Percentiles rank a stretch among this genome's conserved stretches.
These are phyloP conservation scores for Struthidea cinerea DNA, from an alignment of 2,113 vertebrate species.

Conservation along the genomic window DNA sequence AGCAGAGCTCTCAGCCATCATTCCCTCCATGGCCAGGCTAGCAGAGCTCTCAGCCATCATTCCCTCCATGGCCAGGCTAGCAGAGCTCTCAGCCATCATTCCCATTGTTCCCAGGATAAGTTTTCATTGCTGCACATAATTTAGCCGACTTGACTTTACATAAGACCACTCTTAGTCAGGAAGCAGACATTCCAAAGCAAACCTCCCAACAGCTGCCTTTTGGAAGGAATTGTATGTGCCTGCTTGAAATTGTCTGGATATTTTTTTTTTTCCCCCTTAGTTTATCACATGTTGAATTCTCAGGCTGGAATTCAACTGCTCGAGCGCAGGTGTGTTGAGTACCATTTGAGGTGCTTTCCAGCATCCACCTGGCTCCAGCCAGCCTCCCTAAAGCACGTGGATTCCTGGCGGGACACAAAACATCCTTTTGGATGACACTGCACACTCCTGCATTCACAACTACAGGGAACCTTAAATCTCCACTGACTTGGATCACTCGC, in stretches of 20 bases:
- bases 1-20: neutral
- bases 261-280: neutral
- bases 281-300: neutral
- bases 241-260: neutral
- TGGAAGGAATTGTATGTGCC: neutral
- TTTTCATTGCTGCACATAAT: neutral
- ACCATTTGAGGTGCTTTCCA: neutral
- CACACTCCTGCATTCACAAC: fast-evolving
- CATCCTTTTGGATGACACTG: neutral
- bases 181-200: neutral
- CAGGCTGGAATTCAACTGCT: neutral
- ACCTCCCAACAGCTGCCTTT: neutral
- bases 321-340: neutral
- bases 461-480: neutral
- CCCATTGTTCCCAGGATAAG: neutral
- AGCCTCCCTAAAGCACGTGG: neutral
- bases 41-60: neutral
- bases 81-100: neutral
- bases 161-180: neutral
- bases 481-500: neutral
- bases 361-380: neutral
- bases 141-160: neutral
- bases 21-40: fast-evolving
- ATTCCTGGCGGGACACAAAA: neutral
- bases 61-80: no score